Conservation (phyloP, 2,888 invertebrate genomes). For the Melolontha melolontha region DNA sequence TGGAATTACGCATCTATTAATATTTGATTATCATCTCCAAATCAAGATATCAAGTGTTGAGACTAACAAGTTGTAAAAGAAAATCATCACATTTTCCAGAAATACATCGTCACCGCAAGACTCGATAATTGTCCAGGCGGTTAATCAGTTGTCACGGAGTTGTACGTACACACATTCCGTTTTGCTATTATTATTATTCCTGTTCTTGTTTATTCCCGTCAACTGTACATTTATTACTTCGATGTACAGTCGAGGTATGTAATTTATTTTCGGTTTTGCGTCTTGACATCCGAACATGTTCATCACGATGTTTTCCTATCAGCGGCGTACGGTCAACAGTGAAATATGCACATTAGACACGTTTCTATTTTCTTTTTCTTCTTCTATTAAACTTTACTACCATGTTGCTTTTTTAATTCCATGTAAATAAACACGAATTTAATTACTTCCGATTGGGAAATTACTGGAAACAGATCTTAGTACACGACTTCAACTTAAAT, state of each 20-base stretch:
- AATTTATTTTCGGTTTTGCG: constrained; percentile 37
- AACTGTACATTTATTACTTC: constrained; percentile 30
- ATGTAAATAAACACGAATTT: too few relatives aligned
- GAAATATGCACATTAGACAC: constrained; percentile 14
- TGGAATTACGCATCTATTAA: too few relatives aligned
- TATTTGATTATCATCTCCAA: too few relatives aligned
- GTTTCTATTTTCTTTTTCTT: too few relatives aligned
- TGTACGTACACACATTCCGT: neutral
- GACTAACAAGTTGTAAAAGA: too few relatives aligned
- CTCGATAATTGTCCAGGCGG: neutral
- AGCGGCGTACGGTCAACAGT: constrained; percentile 1
- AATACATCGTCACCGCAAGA: too few relatives aligned
- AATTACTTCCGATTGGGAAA: too few relatives aligned
- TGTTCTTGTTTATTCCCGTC: constrained; percentile 37
- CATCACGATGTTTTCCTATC: constrained; percentile 35
- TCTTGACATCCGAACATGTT: constrained; percentile 35
- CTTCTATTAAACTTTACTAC: neutral
- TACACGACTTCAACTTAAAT: too few relatives aligned
- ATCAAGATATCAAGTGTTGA: too few relatives aligned
- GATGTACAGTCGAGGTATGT: constrained; percentile 7
- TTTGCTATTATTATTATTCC: constrained; percentile 25
- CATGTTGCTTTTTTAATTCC: neutral
- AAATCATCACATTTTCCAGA: too few relatives aligned
- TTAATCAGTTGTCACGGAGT: constrained; percentile 5
- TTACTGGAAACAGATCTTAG: too few relatives aligned